These are phyloP conservation scores for Drosophila bocki DNA, from an alignment of 1,140 invertebrate species.

Conservation along the genomic window DNA sequence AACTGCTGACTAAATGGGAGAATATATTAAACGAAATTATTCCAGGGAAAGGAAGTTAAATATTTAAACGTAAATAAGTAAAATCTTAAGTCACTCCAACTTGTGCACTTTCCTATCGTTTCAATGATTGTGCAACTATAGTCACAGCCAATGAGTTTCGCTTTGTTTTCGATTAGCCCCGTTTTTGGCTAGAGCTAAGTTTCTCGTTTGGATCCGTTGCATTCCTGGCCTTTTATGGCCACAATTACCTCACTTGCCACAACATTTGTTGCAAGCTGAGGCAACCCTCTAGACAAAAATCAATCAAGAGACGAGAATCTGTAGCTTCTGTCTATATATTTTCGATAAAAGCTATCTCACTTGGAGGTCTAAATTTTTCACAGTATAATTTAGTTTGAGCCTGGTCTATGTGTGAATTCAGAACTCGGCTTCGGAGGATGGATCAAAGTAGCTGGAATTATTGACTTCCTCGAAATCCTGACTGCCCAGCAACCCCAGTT, in stretches of 20 bases:
- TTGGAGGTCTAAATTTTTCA: neutral
- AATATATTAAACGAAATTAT: neutral
- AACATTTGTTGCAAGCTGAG: conserved; percentile 7
- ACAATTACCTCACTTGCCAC: conserved; percentile 5
- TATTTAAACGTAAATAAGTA: neutral
- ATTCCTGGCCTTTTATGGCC: conserved; percentile 43
- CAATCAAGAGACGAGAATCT: conserved; percentile 1
- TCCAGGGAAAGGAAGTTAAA: too few species aligned
- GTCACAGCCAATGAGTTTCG: conserved; percentile 4
- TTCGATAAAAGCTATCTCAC: neutral
- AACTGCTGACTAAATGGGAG: neutral
- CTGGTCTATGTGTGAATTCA: neutral
- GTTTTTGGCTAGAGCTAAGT: conserved; percentile 22
- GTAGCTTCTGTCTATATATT: neutral
- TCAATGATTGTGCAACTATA: neutral
- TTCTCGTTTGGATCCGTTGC: conserved; percentile 26
- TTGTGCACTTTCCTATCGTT: too few species aligned
- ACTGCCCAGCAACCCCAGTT: neutral
- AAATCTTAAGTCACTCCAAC: neutral
- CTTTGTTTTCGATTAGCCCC: conserved; percentile 15
- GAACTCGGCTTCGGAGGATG: conserved; percentile 9
- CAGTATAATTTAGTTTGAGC: conserved; percentile 1
- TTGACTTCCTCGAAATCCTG: neutral
- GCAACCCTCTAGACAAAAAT: conserved; percentile 3
- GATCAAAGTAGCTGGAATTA: conserved; percentile 17